These are phyloP conservation scores for Pituophis catenifer DNA, from an alignment of 2,113 vertebrate genomes.

Conservation along the genomic window DNA sequence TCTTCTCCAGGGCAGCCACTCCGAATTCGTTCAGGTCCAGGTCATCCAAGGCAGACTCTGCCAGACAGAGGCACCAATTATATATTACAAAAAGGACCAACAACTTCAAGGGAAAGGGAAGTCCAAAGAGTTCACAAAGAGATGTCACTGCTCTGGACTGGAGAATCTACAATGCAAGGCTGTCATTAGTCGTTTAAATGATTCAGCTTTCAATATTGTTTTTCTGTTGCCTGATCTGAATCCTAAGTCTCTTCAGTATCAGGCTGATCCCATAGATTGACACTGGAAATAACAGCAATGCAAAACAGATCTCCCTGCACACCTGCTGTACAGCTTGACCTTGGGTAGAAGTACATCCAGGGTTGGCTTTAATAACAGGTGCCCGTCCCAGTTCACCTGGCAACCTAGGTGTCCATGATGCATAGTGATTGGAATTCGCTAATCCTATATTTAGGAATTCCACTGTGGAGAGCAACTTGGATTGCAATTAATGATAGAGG, in stretches of 20 bases:
- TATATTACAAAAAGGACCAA: slow-evolving; percentile 72
- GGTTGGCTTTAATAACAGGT: slow-evolving; percentile 5
- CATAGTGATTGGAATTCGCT: background rate
- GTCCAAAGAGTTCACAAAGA: slow-evolving; percentile 70
- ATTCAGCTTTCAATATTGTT: slow-evolving; percentile 48
- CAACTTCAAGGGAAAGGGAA: slow-evolving; percentile 69
- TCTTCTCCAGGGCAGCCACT: slow-evolving; percentile 92
- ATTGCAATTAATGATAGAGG: slow-evolving; percentile 7
- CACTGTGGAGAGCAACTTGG: slow-evolving; percentile 9
- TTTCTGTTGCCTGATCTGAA: slow-evolving; percentile 22
- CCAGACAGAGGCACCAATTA: slow-evolving; percentile 64
- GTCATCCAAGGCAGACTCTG: slow-evolving; percentile 94
- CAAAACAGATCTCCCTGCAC: slow-evolving; percentile 43
- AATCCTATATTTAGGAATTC: background rate
- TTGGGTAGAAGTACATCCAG: slow-evolving; percentile 39
- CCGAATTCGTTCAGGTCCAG: slow-evolving; percentile 96
- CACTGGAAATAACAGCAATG: slow-evolving; percentile 36
- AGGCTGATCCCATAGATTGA: slow-evolving; percentile 33
- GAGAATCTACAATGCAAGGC: slow-evolving; percentile 29
- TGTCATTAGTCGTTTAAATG: slow-evolving; percentile 30
- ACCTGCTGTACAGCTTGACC: slow-evolving; percentile 15
- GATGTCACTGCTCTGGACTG: slow-evolving; percentile 53
- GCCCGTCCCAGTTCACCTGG: background rate
- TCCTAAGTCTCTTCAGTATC: slow-evolving; percentile 22
- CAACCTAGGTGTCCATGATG: background rate